These are phyloP conservation scores for Engystomops pustulosus DNA, from an alignment of 2,113 vertebrate species.

Conservation along the genomic window DNA sequence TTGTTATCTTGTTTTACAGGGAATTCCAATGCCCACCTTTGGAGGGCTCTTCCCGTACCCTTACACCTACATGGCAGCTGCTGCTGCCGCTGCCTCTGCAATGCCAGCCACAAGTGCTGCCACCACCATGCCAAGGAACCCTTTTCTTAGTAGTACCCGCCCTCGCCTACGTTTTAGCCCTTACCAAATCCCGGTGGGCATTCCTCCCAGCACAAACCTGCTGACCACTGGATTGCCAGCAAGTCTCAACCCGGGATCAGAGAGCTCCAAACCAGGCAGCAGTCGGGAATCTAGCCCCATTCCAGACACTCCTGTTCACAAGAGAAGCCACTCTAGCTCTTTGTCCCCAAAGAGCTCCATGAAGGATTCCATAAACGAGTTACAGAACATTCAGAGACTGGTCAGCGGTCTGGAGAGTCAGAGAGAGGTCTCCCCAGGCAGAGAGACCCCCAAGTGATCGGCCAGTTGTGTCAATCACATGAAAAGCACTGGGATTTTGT, in stretches of 20 bases:
- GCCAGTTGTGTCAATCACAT: slow-evolving; percentile 51
- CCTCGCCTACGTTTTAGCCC: slow-evolving; percentile 95
- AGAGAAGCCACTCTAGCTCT: slow-evolving; percentile 71
- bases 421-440: slow-evolving; percentile 81
- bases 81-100: slow-evolving; percentile 88
- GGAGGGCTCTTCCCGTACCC: slow-evolving; percentile 96
- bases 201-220: slow-evolving; percentile 88
- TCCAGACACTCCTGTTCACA: slow-evolving; percentile 85
- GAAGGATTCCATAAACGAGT: slow-evolving; percentile 95
- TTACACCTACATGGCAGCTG: slow-evolving; percentile 98
- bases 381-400: slow-evolving; percentile 98
- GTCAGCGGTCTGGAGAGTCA: slow-evolving; percentile 96
- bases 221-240: slow-evolving; percentile 80
- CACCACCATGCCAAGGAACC: slow-evolving; percentile 87
- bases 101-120: slow-evolving; percentile 81
- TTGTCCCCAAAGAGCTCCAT: slow-evolving; percentile 84
- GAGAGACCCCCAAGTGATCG: slow-evolving; percentile 91
- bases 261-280: slow-evolving; percentile 86
- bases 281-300: slow-evolving; percentile 87
- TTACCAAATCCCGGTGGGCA: slow-evolving; percentile 92
- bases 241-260: slow-evolving; percentile 76
- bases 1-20: slow-evolving; percentile 75
- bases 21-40: slow-evolving; percentile 97
- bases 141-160: slow-evolving; percentile 87
- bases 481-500: slow-evolving; percentile 77